A percentile compares a stretch with the other conserved stretches of the same genome.
Conservation (phyloP, 2,797 vertebrate species). For the Sebastes steindachneri region DNA sequence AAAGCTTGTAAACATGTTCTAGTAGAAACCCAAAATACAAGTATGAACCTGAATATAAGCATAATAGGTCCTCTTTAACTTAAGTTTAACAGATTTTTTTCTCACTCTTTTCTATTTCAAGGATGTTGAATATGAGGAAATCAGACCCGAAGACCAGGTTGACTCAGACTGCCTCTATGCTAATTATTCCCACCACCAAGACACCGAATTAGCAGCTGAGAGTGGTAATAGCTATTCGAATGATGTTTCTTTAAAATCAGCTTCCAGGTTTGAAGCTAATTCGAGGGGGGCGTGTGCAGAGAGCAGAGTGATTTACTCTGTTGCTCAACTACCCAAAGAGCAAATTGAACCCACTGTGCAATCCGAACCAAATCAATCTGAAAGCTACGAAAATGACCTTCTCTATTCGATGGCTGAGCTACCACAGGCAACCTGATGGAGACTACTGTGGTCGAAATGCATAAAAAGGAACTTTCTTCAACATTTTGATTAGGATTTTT, state of each 20-base stretch:
- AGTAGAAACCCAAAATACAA: too few relatives aligned
- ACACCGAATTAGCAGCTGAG: not conserved
- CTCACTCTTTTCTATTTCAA: conserved; percentile 1
- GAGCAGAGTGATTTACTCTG: not conserved
- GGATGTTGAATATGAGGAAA: not conserved
- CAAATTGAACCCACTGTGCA: not conserved
- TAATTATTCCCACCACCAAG: not conserved
- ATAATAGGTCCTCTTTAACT: not conserved
- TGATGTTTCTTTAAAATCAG: not conserved
- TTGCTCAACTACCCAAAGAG: not conserved
- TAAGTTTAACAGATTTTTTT: not conserved
- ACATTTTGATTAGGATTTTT: not conserved
- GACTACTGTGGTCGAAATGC: not conserved
- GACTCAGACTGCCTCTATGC: not conserved
- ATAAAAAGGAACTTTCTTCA: not conserved
- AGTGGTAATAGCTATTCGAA: not conserved
- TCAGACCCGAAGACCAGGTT: not conserved
- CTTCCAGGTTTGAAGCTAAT: not conserved
- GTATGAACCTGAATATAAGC: too few relatives aligned
- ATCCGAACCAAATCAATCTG: not conserved
- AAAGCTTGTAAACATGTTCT: too few relatives aligned
- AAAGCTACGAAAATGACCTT: not conserved
- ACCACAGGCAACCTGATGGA: not conserved
- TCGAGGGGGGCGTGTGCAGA: not conserved
- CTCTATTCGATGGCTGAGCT: conserved; percentile 4